Base-by-base conservation (phyloP, 2,113 vertebrate species). In the Sapayoa aenigma region DNA sequence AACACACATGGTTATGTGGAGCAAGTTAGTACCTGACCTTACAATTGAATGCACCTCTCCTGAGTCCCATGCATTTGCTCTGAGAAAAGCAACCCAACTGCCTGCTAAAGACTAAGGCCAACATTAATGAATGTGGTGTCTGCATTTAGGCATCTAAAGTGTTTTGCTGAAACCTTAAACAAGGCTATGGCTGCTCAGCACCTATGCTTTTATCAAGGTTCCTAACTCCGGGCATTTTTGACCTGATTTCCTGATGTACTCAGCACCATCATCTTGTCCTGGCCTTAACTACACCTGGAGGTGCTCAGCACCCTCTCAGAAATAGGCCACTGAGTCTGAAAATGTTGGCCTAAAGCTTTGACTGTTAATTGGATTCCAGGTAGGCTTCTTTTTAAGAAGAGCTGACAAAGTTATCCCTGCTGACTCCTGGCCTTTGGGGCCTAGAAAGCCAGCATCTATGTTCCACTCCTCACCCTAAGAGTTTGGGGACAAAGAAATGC, bases 321-420 rank as follows among this genome's bases (percentile, higher is more conserved):
- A 96, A 91, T 44, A 96, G 89, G 89, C 93, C 90, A 96, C 39
- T 85, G 94, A 95, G 66, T 93, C 91, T 93, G 67, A 94, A 97
- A 95, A 87, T 87, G 77, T 73, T 97, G 92, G 95, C 96, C 94
- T 97, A 97, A 94, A 97, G 96, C 79, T 95, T 86, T 49, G 69
- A 85, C 77, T 94, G 71, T 85, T 97, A 96, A 97, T 95, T 96
- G 95, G 80, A 94, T 97, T 97, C 94, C 94, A 96, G 94, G 94
- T 94, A 96, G 93, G 66, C 85, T 96, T 96, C 91, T 86, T 93
- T 92, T 93, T 84, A 93, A 95, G 94, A 95, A 83, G 67, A 93
- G 63, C 81, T 95, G 87, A 94, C 90, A 82, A 81, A 95, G 84
- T 92, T 96, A 95, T 93, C 95, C 93, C 96, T 95, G 92, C 90